Percentiles rank a stretch among this genome's conserved stretches.
Evolutionary conservation across 1,140 invertebrate genomes (phyloP).

Genomic region (Copidosoma floridanum): DNA sequence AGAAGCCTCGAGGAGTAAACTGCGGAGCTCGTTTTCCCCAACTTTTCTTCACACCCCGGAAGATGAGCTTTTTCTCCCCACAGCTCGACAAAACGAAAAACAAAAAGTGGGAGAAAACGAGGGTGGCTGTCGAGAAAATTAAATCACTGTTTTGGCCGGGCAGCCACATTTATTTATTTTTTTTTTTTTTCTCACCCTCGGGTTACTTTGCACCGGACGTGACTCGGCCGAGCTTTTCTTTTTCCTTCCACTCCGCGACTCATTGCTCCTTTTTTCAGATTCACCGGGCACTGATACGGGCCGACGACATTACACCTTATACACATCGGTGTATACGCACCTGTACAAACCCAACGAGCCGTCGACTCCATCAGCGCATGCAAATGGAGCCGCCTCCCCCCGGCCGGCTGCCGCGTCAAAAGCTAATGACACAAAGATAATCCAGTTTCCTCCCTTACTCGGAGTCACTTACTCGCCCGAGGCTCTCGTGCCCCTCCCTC

Average conservation of each 20-base stretch:
- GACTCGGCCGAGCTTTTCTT: neutral
- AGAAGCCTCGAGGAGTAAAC: neutral
- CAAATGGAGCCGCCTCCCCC: slow-evolving; percentile 29
- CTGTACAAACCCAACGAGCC: neutral
- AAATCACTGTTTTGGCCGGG: slow-evolving; percentile 5
- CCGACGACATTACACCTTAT: neutral
- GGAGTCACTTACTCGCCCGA: neutral
- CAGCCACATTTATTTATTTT: too few relatives aligned
- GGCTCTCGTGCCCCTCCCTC: neutral
- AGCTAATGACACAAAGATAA: slow-evolving; percentile 50
- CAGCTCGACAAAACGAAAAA: too few relatives aligned
- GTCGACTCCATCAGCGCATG: slow-evolving; percentile 34
- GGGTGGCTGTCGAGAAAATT: neutral
- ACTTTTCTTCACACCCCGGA: neutral
- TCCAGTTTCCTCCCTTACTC: slow-evolving; percentile 20
- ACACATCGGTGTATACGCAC: too few relatives aligned
- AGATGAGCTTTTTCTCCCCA: neutral
- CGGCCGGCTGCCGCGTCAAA: slow-evolving; percentile 33
- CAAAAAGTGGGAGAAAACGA: too few relatives aligned
- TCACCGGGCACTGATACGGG: neutral
- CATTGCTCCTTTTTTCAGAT: neutral
- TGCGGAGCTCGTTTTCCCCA: neutral
- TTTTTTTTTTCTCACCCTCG: neutral
- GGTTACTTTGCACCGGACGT: too few relatives aligned
- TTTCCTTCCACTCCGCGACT: neutral